Percentiles rank a stretch among this genome's conserved stretches.
Evolutionary conservation across 1,140 invertebrate genomes (phyloP).

Genomic region (Nilaparvata lugens): DNA sequence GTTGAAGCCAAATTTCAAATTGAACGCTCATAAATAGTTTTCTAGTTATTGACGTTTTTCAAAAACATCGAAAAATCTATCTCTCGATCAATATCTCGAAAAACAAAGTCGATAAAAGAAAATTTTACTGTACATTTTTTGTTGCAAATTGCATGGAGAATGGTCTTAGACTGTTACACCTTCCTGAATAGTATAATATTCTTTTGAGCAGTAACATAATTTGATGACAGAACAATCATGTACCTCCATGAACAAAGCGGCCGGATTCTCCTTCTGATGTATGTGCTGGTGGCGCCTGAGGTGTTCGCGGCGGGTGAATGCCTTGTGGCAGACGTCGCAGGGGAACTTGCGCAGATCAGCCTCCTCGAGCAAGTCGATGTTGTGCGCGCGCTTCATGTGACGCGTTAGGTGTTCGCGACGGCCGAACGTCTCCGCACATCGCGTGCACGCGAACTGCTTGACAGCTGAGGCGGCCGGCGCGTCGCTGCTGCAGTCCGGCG

Average conservation of each 20-base stretch:
- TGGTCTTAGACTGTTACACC: too few relatives aligned
- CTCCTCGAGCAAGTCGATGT: slow-evolving; percentile 20
- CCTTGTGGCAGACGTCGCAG: slow-evolving; percentile 31
- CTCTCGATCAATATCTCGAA: too few relatives aligned
- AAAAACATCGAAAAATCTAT: too few relatives aligned
- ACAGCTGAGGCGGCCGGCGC: slow-evolving; percentile 59
- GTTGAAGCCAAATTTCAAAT: too few relatives aligned
- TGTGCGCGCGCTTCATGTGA: slow-evolving; percentile 47
- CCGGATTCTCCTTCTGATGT: slow-evolving; percentile 15
- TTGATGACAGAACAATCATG: not conserved
- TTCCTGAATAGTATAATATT: too few relatives aligned
- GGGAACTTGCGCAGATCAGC: slow-evolving; percentile 23
- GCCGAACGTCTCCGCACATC: slow-evolving; percentile 93
- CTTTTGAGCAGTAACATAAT: not conserved
- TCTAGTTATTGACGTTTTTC: too few relatives aligned
- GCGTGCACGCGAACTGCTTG: slow-evolving; percentile 74
- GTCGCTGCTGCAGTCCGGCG: too few relatives aligned
- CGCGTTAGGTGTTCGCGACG: slow-evolving; percentile 83
- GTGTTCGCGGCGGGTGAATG: slow-evolving; percentile 29
- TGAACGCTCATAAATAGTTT: too few relatives aligned
- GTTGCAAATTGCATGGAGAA: too few relatives aligned
- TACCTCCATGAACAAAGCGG: slow-evolving; percentile 5
- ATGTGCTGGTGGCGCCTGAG: slow-evolving; percentile 25
- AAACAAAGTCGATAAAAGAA: too few relatives aligned
- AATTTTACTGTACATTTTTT: not conserved